These are phyloP conservation scores for Oncorhynchus gorbuscha DNA, from an alignment of 2,113 vertebrate species.

Conservation along the genomic window DNA sequence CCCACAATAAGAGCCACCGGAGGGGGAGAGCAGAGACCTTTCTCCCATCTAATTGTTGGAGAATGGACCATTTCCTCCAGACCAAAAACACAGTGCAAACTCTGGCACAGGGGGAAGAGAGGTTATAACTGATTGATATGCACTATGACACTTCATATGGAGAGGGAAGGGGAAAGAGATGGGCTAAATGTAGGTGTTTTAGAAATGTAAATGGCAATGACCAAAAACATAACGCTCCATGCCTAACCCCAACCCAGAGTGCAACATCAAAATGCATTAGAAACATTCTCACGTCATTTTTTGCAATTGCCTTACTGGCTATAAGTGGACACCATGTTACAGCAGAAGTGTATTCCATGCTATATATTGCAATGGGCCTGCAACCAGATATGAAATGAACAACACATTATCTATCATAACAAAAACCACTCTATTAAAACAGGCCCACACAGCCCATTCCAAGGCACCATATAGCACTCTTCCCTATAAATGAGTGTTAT, in stretches of 20 bases:
- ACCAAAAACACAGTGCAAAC: not conserved
- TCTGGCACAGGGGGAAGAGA: not conserved
- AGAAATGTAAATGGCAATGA: not conserved
- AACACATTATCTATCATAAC: not conserved
- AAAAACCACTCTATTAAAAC: constrained; percentile 6
- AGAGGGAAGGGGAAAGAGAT: constrained; percentile 3
- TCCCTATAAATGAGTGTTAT: constrained; percentile 6
- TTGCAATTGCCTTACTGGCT: not conserved
- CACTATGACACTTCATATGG: constrained; percentile 1
- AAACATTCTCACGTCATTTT: not conserved
- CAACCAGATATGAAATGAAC: not conserved
- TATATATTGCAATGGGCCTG: not conserved
- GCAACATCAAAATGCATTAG: not conserved
- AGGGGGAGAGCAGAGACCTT: not conserved
- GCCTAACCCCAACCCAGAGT: not conserved
- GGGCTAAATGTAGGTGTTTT: not conserved
- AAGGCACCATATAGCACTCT: constrained; percentile 3
- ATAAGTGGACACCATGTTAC: not conserved
- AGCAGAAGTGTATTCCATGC: not conserved
- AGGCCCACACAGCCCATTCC: not conserved
- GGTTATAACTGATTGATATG: not conserved
- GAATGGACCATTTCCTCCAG: not conserved
- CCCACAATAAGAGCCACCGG: constrained; percentile 4
- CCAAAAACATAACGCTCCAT: not conserved
- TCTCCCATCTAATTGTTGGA: not conserved